Conservation (phyloP, 2,888 invertebrate species). For the Rhagium mordax region DNA sequence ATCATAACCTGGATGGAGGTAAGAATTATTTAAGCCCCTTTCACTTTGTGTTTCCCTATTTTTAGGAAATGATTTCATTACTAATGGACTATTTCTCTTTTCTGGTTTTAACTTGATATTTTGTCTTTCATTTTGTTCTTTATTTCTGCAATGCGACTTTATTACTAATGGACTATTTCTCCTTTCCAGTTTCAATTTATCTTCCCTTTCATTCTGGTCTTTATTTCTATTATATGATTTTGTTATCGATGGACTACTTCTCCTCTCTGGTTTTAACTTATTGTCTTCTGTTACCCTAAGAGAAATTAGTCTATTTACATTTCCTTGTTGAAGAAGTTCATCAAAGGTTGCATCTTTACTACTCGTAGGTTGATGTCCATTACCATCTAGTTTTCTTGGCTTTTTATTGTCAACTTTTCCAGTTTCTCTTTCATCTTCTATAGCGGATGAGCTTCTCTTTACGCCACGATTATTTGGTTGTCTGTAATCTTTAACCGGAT, state of each 20-base stretch:
- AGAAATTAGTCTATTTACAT: conserved; percentile 14
- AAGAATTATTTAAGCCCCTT: background rate
- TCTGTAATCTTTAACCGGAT: background rate
- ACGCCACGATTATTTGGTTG: background rate
- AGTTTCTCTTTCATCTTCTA: background rate
- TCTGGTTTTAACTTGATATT: background rate
- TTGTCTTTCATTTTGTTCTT: background rate
- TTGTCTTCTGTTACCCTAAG: conserved; percentile 18
- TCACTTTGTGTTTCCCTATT: background rate
- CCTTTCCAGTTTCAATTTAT: background rate
- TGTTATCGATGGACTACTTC: background rate
- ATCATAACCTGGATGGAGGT: background rate
- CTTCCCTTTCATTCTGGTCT: background rate
- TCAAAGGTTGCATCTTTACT: conserved; percentile 4
- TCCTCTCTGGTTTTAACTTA: conserved; percentile 12
- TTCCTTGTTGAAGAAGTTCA: conserved; percentile 6
- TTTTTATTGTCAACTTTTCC: background rate
- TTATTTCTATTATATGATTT: background rate
- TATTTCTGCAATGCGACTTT: background rate
- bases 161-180: background rate
- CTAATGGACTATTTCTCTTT: background rate
- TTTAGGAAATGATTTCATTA: background rate
- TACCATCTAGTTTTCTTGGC: background rate
- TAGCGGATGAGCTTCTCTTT: background rate
- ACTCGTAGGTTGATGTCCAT: background rate